phyloP scores from a whole-genome alignment of 2,113 vertebrate genomes.

The Catharus bicknelli region DNA sequence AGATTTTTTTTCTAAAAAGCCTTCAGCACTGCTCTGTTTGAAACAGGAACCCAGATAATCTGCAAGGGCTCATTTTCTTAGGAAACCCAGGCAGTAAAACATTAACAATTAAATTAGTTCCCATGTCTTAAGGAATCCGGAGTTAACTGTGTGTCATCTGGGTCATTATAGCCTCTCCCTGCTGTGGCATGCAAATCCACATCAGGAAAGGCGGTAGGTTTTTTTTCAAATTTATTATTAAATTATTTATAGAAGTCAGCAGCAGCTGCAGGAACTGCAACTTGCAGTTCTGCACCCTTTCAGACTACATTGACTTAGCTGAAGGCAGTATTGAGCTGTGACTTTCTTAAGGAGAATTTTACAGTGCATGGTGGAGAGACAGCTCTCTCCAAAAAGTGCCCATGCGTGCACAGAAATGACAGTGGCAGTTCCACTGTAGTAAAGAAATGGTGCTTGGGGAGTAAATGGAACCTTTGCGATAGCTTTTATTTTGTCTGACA shows the following conservation, averaged over 20 bases:
- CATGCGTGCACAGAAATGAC: neutral
- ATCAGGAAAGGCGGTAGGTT: neutral
- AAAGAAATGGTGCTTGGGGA: neutral
- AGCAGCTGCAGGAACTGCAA: neutral
- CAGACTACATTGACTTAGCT: neutral
- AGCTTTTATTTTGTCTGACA: neutral
- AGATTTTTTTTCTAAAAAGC: neutral
- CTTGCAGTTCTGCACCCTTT: neutral
- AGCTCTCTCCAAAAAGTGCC: neutral
- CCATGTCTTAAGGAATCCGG: neutral
- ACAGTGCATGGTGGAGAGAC: neutral
- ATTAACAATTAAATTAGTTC: slow-evolving; percentile 23
- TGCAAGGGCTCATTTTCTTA: slow-evolving; percentile 17
- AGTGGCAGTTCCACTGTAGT: neutral
- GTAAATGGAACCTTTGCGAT: neutral
- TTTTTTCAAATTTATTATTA: neutral
- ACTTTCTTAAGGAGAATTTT: neutral
- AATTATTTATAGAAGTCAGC: neutral
- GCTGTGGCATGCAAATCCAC: neutral
- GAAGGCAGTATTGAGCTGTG: neutral
- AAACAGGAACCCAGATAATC: slow-evolving; percentile 8
- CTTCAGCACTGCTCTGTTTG: neutral
- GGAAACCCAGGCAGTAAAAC: neutral
- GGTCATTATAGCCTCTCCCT: neutral
- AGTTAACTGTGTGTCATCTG: neutral